Percentiles rank a stretch among this genome's conserved stretches.
Conservation (phyloP, 2,888 invertebrate species). For the Drosophila rellima region DNA sequence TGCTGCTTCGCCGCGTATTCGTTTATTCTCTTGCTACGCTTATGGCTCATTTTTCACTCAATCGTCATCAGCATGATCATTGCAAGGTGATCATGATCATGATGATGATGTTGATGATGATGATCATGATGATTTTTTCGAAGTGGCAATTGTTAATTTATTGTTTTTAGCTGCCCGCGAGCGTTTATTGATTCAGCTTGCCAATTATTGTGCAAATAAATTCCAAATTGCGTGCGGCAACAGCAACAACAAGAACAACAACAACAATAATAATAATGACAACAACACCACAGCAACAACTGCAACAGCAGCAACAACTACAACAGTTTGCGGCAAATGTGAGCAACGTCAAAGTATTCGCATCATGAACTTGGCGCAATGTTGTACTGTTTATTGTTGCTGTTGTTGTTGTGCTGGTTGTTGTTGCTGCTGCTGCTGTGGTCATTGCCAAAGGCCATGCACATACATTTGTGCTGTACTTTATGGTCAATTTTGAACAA, state of each 20-base stretch:
- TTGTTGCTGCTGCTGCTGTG: conserved; percentile 33
- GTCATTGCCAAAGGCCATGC: conserved; percentile 58
- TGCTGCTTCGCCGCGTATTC: conserved; percentile 6
- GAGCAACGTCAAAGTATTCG: conserved; percentile 52
- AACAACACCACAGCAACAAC: conserved; percentile 18
- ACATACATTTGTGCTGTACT: conserved; percentile 74
- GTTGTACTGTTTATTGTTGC: conserved; percentile 31
- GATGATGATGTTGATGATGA: conserved; percentile 2
- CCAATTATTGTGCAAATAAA: conserved; percentile 81
- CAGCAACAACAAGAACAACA: conserved; percentile 29
- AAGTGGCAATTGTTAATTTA: conserved; percentile 78
- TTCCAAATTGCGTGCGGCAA: conserved; percentile 77
- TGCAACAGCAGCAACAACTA: conserved; percentile 20
- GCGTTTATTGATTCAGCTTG: conserved; percentile 80
- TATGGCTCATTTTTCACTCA: conserved; percentile 50
- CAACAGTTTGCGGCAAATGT: conserved; percentile 44
- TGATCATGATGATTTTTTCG: conserved; percentile 29
- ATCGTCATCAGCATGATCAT: conserved; percentile 17
- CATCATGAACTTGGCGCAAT: conserved; percentile 58
- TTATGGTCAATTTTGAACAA: conserved; percentile 73
- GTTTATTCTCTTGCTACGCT: conserved; percentile 21
- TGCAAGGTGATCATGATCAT: background rate
- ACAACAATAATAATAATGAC: conserved; percentile 7
- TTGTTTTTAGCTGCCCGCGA: conserved; percentile 69
- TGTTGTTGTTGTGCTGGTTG: conserved; percentile 31